Percentiles rank a stretch among this genome's conserved stretches.
These are phyloP conservation scores for Odontomyia ornata DNA, from an alignment of 2,888 invertebrate genomes.

Conservation along the genomic window DNA sequence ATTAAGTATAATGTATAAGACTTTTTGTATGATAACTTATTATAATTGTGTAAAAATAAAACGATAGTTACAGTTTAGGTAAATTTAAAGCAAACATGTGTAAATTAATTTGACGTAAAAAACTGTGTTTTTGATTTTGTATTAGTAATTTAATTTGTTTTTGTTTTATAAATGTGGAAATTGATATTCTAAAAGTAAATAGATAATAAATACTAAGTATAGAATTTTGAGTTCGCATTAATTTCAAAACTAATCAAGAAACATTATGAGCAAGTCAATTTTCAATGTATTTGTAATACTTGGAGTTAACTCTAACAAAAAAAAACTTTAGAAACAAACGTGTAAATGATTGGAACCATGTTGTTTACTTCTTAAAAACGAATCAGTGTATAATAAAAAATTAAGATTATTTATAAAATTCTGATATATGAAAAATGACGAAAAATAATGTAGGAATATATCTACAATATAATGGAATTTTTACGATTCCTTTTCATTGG, in stretches of 20 bases:
- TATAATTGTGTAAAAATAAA: conserved; percentile 25
- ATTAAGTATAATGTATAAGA: conserved; percentile 32
- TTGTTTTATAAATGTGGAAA: conserved; percentile 1
- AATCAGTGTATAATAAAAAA: too few species aligned
- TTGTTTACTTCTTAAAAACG: too few species aligned
- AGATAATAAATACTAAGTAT: conserved; percentile 8
- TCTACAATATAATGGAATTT: too few species aligned
- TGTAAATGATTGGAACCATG: too few species aligned
- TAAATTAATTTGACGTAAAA: conserved; percentile 13
- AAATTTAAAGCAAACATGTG: not conserved
- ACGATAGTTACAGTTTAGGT: conserved; percentile 25
- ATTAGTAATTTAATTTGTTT: not conserved
- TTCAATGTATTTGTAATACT: conserved; percentile 6
- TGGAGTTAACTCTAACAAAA: too few species aligned
- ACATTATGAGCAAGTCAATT: not conserved
- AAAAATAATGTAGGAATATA: too few species aligned
- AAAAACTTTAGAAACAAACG: too few species aligned
- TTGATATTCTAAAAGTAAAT: conserved; percentile 7
- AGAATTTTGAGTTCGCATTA: not conserved
- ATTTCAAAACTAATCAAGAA: not conserved
- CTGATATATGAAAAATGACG: too few species aligned
- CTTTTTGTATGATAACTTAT: conserved; percentile 35
- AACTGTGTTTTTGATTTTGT: not conserved
- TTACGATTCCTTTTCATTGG: too few species aligned
- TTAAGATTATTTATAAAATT: too few species aligned